Base-by-base conservation (phyloP, 1,140 invertebrate species). In the Cryptotermes secundus region DNA sequence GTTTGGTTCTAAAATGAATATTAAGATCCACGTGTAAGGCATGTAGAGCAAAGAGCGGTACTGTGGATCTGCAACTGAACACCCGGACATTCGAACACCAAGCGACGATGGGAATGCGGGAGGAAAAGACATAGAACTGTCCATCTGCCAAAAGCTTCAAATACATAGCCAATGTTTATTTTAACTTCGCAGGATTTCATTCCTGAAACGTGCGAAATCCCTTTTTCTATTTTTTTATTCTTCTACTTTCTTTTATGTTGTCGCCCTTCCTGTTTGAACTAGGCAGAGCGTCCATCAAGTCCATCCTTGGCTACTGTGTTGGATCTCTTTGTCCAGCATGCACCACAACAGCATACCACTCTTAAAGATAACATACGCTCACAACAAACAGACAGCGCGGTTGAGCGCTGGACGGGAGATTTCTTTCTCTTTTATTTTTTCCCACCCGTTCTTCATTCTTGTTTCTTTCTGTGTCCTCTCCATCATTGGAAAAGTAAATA, bases 191-290 rank as follows among this genome's bases (percentile, higher is more conserved):
- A n/a, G 59, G 59, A 72, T 72, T 72, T 72, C 6, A 31, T 26
- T 72, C 59, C 59, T 72, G 59, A 72, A 72, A 72, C 59, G 59
- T 72, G 59, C 59, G 59, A 72, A 72, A 72, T 72, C 59, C 59
- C n/a, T 16, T 26, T 72, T 31, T n/a, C 31, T 26, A 31, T 7
- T 72, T 72, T 14, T 72, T 72, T 31, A 31, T 72, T 72, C 0
- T 16, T 72, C 16, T 72, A 31, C 4, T 10, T 72, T 72, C 59
- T 72, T 31, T 72, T 72, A 72, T 72, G 4, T 72, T 31, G 9
- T 72, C 26, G 59, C 59, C 59, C 59, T 72, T 72, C 26, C 3
- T 72, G 59, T 72, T 72, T 72, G 59, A 72, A 72, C 59, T 72
- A n/a, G 14, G 59, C 59, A 72, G 26, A 72, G 26, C 26, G 59